phyloP scores from a whole-genome alignment of 64 coral and sea anemone species.

The Montipora capricornis region DNA sequence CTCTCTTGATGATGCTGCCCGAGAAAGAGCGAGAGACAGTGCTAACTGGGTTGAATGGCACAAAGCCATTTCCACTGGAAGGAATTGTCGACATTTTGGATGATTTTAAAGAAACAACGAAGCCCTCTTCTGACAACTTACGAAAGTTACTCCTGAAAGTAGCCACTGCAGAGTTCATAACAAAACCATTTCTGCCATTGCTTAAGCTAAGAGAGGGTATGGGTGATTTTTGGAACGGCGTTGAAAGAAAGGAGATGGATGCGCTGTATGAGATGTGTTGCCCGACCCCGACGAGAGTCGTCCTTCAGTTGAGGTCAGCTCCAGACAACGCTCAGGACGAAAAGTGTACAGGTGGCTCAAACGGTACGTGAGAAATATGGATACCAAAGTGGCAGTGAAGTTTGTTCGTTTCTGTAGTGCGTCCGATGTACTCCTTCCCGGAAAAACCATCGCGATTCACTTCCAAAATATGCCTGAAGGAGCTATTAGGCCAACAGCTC shows the following conservation, averaged over 20 bases:
- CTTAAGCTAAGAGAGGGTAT: conserved; percentile 47
- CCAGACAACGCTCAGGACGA: conserved; percentile 12
- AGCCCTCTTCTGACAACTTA: not conserved
- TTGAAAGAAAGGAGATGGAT: conserved; percentile 26
- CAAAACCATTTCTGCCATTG: conserved; percentile 45
- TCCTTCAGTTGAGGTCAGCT: not conserved
- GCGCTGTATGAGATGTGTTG: not conserved
- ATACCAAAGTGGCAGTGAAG: not conserved
- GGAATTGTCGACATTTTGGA: conserved; percentile 46
- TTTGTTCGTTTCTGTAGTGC: conserved; percentile 19
- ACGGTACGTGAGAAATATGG: not conserved
- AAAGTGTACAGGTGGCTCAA: conserved; percentile 15
- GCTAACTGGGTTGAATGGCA: not conserved
- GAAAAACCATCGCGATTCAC: not conserved
- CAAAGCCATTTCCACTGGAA: conserved; percentile 7
- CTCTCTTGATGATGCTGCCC: no score
- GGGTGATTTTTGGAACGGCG: conserved; percentile 15
- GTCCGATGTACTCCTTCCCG: conserved; percentile 1
- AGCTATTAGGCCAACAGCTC: conserved; percentile 14
- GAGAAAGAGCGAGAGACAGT: not conserved
- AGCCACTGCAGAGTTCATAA: no score
- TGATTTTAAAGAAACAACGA: conserved; percentile 27
- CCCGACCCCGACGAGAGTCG: no score
- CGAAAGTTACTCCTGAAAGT: no score
- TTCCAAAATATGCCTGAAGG: not conserved